Evolutionary conservation across 2,888 invertebrate species (phyloP).

Genomic region (Oligia strigilis): DNA sequence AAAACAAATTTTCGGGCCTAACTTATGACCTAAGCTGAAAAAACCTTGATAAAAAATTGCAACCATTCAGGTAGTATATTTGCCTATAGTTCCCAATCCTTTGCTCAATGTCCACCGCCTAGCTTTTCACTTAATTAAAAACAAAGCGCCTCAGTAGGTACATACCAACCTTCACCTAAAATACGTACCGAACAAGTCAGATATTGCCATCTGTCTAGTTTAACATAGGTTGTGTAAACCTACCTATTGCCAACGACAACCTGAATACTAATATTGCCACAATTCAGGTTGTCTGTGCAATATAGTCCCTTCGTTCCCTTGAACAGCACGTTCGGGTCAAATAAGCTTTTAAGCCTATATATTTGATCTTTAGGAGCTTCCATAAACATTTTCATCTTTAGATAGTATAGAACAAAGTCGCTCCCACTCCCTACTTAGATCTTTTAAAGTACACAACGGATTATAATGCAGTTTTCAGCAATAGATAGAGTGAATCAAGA

Average conservation of each 20-base stretch:
- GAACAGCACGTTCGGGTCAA: background rate
- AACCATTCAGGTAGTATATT: background rate
- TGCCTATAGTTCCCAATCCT: background rate
- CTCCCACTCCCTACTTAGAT: no score
- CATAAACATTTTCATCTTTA: background rate
- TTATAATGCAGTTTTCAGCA: no score
- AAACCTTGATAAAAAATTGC: background rate
- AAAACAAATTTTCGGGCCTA: no score
- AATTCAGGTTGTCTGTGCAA: background rate
- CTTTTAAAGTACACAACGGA: no score
- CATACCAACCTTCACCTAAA: background rate
- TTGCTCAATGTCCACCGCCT: background rate
- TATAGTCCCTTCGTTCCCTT: background rate
- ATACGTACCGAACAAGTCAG: background rate
- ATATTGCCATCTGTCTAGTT: background rate
- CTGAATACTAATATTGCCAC: background rate
- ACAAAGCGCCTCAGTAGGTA: background rate
- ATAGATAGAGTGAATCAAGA: no score
- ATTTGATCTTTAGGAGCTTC: background rate
- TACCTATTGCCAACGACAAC: no score
- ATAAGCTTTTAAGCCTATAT: background rate
- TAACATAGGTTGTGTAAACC: background rate
- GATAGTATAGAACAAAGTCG: no score
- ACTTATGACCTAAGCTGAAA: background rate
- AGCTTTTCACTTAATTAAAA: background rate